A percentile compares a stretch with the other conserved stretches of the same genome.
Conservation (phyloP, 2,797 vertebrate genomes). For the Geotrypetes seraphini region DNA sequence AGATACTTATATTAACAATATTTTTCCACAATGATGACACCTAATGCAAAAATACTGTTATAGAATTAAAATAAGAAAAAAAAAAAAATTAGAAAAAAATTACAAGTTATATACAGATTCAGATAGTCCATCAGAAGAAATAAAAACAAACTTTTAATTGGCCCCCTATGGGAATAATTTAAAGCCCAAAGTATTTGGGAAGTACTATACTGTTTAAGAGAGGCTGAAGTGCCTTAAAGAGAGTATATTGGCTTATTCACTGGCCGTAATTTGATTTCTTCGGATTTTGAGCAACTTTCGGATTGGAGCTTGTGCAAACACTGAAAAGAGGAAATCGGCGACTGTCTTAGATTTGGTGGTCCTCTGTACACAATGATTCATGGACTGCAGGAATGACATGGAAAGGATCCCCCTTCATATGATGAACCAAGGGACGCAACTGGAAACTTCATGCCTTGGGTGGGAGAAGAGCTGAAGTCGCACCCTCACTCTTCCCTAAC, state of each 20-base stretch:
- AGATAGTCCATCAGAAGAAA: constrained; percentile 43
- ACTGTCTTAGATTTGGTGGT: too few species aligned
- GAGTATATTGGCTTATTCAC: background rate
- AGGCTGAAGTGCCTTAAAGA: background rate
- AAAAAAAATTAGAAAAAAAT: constrained; percentile 64
- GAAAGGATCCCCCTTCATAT: too few species aligned
- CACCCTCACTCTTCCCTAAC: too few species aligned
- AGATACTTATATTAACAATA: constrained; percentile 83
- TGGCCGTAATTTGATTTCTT: background rate
- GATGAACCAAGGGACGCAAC: too few species aligned
- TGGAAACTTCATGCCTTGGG: too few species aligned
- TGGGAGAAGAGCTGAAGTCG: too few species aligned
- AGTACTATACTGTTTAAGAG: constrained; percentile 10
- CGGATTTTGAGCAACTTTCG: too few species aligned
- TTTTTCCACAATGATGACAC: constrained; percentile 70
- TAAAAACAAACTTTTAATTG: constrained; percentile 36
- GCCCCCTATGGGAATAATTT: constrained; percentile 52
- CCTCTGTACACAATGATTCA: too few species aligned
- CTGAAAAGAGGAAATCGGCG: background rate
- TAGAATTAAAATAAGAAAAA: constrained; percentile 71
- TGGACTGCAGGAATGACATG: too few species aligned
- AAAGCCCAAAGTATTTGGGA: constrained; percentile 25
- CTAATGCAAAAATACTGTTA: constrained; percentile 82
- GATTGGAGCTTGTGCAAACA: constrained; percentile 9
- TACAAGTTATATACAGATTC: constrained; percentile 71